Evolutionary conservation across 2,888 invertebrate species (phyloP), one percentile per base, ranked within the genome.

Genomic region (Chaitophorus viminalis): DNA sequence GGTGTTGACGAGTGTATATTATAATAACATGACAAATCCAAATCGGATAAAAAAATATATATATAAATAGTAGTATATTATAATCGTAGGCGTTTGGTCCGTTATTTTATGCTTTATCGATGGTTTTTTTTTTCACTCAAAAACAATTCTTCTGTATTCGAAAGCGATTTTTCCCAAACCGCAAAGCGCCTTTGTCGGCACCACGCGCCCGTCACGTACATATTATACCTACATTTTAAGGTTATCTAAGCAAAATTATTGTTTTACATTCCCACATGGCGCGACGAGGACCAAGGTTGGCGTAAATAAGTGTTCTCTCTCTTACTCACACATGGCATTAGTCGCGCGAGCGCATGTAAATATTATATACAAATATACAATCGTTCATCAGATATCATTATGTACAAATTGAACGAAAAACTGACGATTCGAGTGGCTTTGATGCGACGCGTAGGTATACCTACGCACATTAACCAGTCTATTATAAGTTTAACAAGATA

Each of bases 111-210:
- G 75, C 84, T 65, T 65, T 84, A 60, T 84, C 25, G 25, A 25
- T 25, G 36, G 11, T 36, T 60, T 75, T 84, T 65, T 54, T 78
- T 78, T 70, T 52, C 3, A 29, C 39, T 60, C 31, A 29, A 84
- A 84, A 84, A 84, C 60, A 65, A 75, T 65, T 76, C 54, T 11
- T 76, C 75, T 75, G 84, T 76, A 18, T 75, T 84, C 65, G 29
- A 65, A 21, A 60, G 36, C 36, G 39, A 84, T 84, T 84, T 75
- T 83, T 75, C 83, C 83, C n/a, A 60, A 83, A 81, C 81, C 39
- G 25, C 33, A 3, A 33, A 36, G n/a, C 17, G 33, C 14, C 74
- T 83, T 83, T 83, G 83, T 83, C 83, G 75, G 75, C 60, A 3
- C 54, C 39, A 1, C 18, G 72, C 21, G 72, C 21, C 36, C 33